phyloP scores from a whole-genome alignment of 2,113 vertebrate genomes.

The Oenanthe melanoleuca region DNA sequence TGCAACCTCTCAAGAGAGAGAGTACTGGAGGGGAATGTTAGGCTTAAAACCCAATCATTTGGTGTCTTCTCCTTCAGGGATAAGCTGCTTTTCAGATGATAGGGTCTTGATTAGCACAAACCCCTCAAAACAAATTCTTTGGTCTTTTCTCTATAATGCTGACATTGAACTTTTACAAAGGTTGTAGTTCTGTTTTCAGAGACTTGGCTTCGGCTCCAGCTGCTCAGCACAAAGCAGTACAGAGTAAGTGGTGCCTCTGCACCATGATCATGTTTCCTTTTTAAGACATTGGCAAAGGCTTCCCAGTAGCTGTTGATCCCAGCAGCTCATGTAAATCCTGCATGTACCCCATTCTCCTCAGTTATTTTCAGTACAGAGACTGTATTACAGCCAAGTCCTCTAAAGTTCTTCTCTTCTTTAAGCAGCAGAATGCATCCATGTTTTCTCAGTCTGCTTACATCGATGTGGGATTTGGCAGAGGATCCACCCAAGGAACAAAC shows the following conservation, averaged over 20 bases:
- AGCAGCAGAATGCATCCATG: not conserved
- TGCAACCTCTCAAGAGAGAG: not conserved
- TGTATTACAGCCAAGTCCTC: not conserved
- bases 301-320: constrained; percentile 11
- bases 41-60: not conserved
- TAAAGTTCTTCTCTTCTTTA: not conserved
- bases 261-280: not conserved
- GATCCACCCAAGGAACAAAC: not conserved
- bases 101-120: not conserved
- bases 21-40: not conserved
- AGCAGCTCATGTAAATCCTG: not conserved
- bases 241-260: not conserved
- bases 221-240: not conserved
- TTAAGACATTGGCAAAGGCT: not conserved
- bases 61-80: not conserved
- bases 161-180: not conserved
- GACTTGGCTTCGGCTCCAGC: not conserved
- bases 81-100: not conserved
- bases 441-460: not conserved
- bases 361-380: not conserved
- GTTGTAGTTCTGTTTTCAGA: constrained; percentile 1
- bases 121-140: not conserved
- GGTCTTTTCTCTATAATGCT: not conserved
- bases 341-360: not conserved
- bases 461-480: not conserved